Base-by-base conservation (phyloP, 2,888 invertebrate species). In the Meta bourneti region DNA sequence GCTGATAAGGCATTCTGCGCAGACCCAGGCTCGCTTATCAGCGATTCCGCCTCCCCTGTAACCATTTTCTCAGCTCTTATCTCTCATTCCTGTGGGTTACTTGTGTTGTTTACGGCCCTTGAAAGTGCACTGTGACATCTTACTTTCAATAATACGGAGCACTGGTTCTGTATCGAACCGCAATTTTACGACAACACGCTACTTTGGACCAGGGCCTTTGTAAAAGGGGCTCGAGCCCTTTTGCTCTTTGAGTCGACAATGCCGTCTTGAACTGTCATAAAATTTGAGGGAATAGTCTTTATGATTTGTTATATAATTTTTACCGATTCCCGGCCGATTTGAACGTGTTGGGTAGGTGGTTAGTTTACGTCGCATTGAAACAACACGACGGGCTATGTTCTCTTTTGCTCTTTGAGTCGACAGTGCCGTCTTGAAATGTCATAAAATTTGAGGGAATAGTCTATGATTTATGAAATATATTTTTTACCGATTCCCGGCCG, bases 1-100 rank as follows among this genome's bases (percentile, higher is more conserved):
- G 82, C 77, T 77, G 82, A 82, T 82, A 82, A 82, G 77, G 34
- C 48, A 34, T 34, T 34, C n/a, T n/a, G 20, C 52, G 6, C 49
- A 34, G 19, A n/a, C 81, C 16, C 61, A 20, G 20, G 9, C 13
- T 49, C 52, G 49, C 81, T 89, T 89, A 77, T 82, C 81, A 52
- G 19, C 16, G 20, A 48, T 19, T 79, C 20, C 34, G 16, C 61
- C 61, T 34, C 13, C 34, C 61, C 51, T 19, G 7, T 51, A 19
- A 19, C 7, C 69, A 13, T 51, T 13, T 52, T 87, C 20, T 72
- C 51, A 13, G 79, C 52, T 52, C 16, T 72, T 70, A 61, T 79
- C 70, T 72, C 34, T 0, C 48, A 20, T 71, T 72, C 52, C 51
- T 34, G 34, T 34, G 34, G 34, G 34, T 34, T 34, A 34, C 34